phyloP scores from a whole-genome alignment of 2,113 vertebrate species.

The Paraplagusia blochii region DNA sequence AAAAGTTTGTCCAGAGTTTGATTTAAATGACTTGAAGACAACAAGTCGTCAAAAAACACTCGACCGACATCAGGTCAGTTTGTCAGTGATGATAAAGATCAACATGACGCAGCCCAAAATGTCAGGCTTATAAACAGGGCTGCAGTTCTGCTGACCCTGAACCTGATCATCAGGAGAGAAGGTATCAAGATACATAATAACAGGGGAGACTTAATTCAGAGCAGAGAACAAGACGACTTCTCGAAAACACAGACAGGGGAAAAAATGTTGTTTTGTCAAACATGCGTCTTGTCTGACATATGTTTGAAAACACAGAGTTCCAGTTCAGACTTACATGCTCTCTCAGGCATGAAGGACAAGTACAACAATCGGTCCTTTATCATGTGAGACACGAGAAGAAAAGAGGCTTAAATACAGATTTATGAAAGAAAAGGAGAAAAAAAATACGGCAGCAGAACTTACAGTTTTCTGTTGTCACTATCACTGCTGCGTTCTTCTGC shows the following conservation, averaged over 20 bases:
- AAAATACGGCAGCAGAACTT: slow-evolving; percentile 38
- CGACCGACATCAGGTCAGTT: too few species aligned
- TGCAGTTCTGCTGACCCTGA: slow-evolving; percentile 34
- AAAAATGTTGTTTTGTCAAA: not conserved
- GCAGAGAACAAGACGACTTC: slow-evolving; percentile 37
- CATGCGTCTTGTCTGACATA: not conserved
- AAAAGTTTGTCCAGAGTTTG: too few species aligned
- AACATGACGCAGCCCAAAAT: slow-evolving; percentile 33
- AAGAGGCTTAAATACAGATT: not conserved
- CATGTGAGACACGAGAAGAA: too few species aligned
- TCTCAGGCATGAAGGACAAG: too few species aligned
- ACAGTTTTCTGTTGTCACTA: slow-evolving; percentile 19
- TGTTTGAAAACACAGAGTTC: not conserved
- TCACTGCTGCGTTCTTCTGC: slow-evolving; percentile 9
- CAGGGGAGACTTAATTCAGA: slow-evolving; percentile 45
- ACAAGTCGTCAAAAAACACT: too few species aligned
- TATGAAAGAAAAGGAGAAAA: not conserved
- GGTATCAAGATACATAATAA: slow-evolving; percentile 57
- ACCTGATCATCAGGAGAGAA: slow-evolving; percentile 29
- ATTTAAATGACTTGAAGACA: too few species aligned
- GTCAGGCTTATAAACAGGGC: slow-evolving; percentile 12
- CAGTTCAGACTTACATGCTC: not conserved
- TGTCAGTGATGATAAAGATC: slow-evolving; percentile 15
- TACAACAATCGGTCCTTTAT: too few species aligned
- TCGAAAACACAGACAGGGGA: slow-evolving; percentile 7